Percentiles rank a stretch among this genome's conserved stretches.
Conservation (phyloP, 2,888 invertebrate species). For the Drosophila paranaensis region DNA sequence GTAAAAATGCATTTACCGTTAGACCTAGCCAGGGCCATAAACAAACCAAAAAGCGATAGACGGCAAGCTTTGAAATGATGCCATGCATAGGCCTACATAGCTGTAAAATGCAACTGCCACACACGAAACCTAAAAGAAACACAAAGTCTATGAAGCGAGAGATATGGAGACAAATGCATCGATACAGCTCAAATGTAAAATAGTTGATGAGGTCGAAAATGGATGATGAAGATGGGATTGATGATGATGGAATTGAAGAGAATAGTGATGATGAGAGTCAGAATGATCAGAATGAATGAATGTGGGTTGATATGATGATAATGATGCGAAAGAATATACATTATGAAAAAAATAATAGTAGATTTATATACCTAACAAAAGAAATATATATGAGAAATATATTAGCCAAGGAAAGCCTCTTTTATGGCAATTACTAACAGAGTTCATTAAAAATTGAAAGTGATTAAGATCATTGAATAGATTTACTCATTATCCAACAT, state of each 20-base stretch:
- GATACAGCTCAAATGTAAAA: constrained; percentile 19
- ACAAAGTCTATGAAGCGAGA: not conserved
- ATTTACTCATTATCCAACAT: too few species aligned
- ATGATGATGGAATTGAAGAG: not conserved
- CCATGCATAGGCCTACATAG: constrained; percentile 28
- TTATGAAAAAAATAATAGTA: too few species aligned
- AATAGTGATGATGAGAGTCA: not conserved
- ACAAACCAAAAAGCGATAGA: constrained; percentile 49
- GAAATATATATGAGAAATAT: too few species aligned
- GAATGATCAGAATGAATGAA: not conserved
- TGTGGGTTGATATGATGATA: not conserved
- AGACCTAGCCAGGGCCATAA: constrained; percentile 52
- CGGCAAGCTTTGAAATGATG: constrained; percentile 55
- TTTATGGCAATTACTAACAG: too few species aligned
- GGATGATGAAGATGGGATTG: not conserved
- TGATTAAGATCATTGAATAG: too few species aligned
- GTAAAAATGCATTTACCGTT: constrained; percentile 68
- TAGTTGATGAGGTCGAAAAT: not conserved
- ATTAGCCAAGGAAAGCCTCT: too few species aligned
- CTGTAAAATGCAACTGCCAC: constrained; percentile 77
- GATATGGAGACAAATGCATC: constrained; percentile 15
- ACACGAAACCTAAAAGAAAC: constrained; percentile 45
- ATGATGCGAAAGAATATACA: too few species aligned
- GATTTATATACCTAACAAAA: too few species aligned
- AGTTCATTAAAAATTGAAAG: too few species aligned